Base-by-base conservation (phyloP, 2,888 invertebrate genomes). In the Athalia circularis region DNA sequence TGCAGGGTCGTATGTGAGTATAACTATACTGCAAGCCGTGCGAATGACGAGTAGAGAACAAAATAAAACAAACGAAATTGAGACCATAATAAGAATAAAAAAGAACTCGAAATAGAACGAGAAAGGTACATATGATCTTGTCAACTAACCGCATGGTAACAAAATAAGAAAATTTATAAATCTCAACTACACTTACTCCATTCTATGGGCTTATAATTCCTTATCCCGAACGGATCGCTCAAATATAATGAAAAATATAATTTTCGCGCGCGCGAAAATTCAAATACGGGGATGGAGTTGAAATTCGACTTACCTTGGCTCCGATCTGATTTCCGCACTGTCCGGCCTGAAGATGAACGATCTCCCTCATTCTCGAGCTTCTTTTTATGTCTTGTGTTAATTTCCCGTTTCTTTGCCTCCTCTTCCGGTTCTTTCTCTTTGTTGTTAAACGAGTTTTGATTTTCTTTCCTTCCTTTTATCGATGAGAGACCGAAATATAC, bases 291-390 rank as follows among this genome's bases (percentile, higher is more conserved):
- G 64, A n/a, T 11, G 4, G 48, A 52, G 65, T 48, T 62, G 59
- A 52, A 43, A 61, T 52, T 79, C 81, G 72, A 13, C 52, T n/a
- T 89, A 95, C 95, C 93, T 93, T 93, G 64, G 92, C 92, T 80
- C 96, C 95, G 88, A 96, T 95, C 91, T 95, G 95, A 90, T 97
- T 97, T 82, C 97, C 97, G 90, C 97, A 97, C 90, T 97, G 97
- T 76, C 97, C 97, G 80, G 94, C 94, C 90, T 95, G 95, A 85
- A 95, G 92, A 87, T 95, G 95, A 79, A 95, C 94, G 86, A 96
- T 95, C 92, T 96, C 95, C 90, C 95, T 93, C 95, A 95, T 95
- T 85, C 91, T 72, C 13, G 15, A 9, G 47, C 13, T 59, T 57
- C 6, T 3, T 57, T 13, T 13, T 48, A n/a, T n/a, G 54, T 54